Evolutionary conservation across 2,113 vertebrate species (phyloP).

Genomic region (Crocuta crocuta): DNA sequence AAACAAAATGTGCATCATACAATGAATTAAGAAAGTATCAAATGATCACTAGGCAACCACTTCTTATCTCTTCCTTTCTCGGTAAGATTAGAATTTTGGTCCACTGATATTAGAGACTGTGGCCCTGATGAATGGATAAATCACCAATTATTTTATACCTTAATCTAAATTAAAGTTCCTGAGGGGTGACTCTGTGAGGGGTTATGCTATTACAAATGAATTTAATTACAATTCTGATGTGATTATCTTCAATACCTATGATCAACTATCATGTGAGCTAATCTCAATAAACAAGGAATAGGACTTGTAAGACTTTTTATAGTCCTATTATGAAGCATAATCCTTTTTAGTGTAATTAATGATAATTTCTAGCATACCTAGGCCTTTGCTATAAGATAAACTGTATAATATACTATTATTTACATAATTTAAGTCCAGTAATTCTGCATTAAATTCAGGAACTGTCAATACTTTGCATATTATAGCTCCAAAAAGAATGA

Average conservation of each 20-base stretch:
- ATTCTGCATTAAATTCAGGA: background rate
- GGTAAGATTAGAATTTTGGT: background rate
- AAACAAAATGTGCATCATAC: background rate
- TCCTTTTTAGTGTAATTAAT: background rate
- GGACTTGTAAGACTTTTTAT: slow-evolving; percentile 6
- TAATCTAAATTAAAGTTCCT: background rate
- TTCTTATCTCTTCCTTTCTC: background rate
- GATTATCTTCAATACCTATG: background rate
- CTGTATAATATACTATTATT: background rate
- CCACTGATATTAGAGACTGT: background rate
- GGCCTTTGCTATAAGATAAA: background rate
- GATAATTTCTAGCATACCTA: background rate
- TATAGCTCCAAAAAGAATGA: slow-evolving; percentile 17
- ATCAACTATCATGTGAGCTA: background rate
- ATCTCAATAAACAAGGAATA: slow-evolving; percentile 16
- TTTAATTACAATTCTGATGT: slow-evolving; percentile 43
- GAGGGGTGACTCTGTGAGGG: background rate
- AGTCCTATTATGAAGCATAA: background rate
- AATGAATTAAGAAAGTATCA: slow-evolving; percentile 42
- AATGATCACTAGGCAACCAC: background rate
- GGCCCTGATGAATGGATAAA: background rate
- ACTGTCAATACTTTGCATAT: background rate
- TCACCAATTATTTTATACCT: background rate
- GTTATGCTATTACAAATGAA: background rate
- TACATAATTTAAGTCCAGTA: background rate